Conservation (phyloP, 2,888 invertebrate species). For the Philaethria dido region DNA sequence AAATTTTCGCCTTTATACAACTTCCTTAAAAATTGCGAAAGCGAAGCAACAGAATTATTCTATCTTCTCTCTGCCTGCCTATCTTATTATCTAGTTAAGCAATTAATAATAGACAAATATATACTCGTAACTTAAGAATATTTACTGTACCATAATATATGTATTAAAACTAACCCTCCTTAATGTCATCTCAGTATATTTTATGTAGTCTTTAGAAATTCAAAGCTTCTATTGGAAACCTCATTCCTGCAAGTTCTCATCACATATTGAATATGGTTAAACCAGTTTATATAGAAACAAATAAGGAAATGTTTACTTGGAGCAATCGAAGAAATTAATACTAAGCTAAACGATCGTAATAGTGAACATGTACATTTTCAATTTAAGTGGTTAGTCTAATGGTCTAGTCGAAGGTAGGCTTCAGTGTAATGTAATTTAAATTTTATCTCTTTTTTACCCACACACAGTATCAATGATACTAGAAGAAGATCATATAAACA, state of each 20-base stretch:
- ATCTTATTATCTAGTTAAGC: no score
- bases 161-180: not conserved
- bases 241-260: constrained; percentile 23
- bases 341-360: not conserved
- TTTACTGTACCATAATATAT: not conserved
- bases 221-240: constrained; percentile 19
- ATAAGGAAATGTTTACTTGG: constrained; percentile 19
- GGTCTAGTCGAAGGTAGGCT: no score
- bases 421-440: no score
- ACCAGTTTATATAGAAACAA: constrained; percentile 5
- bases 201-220: constrained; percentile 20
- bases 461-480: no score
- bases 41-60: no score
- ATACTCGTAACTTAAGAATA: no score
- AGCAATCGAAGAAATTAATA: constrained; percentile 4
- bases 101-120: no score
- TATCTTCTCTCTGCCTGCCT: no score
- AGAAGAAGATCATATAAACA: no score
- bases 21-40: no score
- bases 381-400: not conserved
- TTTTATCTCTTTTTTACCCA: no score
- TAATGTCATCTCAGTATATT: constrained; percentile 13
- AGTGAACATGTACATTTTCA: not conserved
- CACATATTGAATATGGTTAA: constrained; percentile 20
- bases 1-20: no score